Conservation (phyloP, 2,797 vertebrate genomes). For the Brachyalestes nurse region DNA sequence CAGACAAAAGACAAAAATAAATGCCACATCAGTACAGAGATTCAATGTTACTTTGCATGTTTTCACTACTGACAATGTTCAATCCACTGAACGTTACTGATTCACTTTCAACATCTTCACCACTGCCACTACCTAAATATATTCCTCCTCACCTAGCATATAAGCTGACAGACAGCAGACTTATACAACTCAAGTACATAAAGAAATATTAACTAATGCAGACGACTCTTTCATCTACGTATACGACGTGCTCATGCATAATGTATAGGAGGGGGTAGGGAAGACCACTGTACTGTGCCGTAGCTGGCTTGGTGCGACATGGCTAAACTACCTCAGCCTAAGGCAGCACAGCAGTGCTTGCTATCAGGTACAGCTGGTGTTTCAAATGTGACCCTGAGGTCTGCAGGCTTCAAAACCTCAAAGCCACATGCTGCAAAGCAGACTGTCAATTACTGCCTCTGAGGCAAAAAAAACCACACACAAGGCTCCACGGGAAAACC, state of each 20-base stretch:
- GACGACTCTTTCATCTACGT: slow-evolving; percentile 18
- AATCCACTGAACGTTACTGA: slow-evolving; percentile 49
- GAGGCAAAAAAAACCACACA: background rate
- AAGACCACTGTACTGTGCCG: background rate
- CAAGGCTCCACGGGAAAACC: background rate
- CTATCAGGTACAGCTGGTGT: slow-evolving; percentile 12
- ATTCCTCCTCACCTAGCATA: background rate
- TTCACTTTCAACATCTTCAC: slow-evolving; percentile 28
- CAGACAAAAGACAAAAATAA: slow-evolving; percentile 37
- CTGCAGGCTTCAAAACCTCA: slow-evolving; percentile 19
- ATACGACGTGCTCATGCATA: slow-evolving; percentile 19
- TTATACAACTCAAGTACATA: slow-evolving; percentile 14
- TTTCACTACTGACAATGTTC: slow-evolving; percentile 65
- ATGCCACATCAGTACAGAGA: slow-evolving; percentile 29
- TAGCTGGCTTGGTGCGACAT: slow-evolving; percentile 16
- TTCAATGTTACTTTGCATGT: slow-evolving; percentile 47
- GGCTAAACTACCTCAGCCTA: background rate
- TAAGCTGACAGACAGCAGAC: slow-evolving; percentile 16
- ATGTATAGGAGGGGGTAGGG: slow-evolving; percentile 4
- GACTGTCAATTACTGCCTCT: slow-evolving; percentile 21
- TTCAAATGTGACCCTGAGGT: slow-evolving; percentile 29
- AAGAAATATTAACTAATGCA: slow-evolving; percentile 20
- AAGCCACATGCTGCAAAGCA: slow-evolving; percentile 21
- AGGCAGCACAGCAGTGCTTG: slow-evolving; percentile 21
- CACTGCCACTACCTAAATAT: slow-evolving; percentile 7